Percentiles rank a stretch among this genome's conserved stretches.
Conservation (phyloP, 1,140 invertebrate genomes). For the Zophobas morio region DNA sequence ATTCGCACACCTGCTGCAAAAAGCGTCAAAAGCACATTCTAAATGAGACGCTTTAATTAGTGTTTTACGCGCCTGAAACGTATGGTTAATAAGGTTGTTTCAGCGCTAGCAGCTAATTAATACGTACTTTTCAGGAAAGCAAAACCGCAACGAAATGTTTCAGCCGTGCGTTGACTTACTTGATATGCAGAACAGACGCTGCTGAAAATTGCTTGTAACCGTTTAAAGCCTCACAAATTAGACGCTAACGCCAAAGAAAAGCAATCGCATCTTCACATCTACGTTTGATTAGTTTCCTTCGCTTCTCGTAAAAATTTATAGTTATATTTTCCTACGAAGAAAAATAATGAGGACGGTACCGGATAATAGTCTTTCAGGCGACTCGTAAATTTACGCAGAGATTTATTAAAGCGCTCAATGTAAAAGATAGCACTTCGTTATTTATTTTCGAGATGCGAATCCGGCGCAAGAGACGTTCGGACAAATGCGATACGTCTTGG, state of each 20-base stretch:
- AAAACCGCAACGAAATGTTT: conserved; percentile 40
- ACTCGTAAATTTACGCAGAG: conserved; percentile 30
- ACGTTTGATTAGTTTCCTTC: conserved; percentile 3
- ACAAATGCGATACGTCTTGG: neutral
- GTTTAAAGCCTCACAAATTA: conserved; percentile 29
- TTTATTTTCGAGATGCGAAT: neutral
- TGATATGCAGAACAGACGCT: conserved; percentile 36
- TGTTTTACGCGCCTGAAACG: conserved; percentile 11
- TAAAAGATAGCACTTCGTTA: conserved; percentile 29
- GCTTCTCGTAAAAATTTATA: conserved; percentile 20
- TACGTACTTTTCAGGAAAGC: conserved; percentile 38
- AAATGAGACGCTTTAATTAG: conserved; percentile 30
- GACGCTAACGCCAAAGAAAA: conserved; percentile 12
- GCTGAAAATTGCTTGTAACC: conserved; percentile 40
- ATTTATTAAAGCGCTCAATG: conserved; percentile 26
- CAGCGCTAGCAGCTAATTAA: conserved; percentile 30
- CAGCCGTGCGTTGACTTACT: conserved; percentile 39
- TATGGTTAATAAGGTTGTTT: conserved; percentile 37
- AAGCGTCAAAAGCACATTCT: neutral
- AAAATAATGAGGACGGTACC: conserved; percentile 28
- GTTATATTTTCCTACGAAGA: conserved; percentile 8
- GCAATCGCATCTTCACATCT: neutral
- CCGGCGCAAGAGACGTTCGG: conserved; percentile 3
- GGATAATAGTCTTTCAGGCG: conserved; percentile 7
- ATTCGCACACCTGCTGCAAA: too few species aligned